These are phyloP conservation scores for Todus mexicanus DNA, from an alignment of 2,797 vertebrate genomes.

Conservation along the genomic window DNA sequence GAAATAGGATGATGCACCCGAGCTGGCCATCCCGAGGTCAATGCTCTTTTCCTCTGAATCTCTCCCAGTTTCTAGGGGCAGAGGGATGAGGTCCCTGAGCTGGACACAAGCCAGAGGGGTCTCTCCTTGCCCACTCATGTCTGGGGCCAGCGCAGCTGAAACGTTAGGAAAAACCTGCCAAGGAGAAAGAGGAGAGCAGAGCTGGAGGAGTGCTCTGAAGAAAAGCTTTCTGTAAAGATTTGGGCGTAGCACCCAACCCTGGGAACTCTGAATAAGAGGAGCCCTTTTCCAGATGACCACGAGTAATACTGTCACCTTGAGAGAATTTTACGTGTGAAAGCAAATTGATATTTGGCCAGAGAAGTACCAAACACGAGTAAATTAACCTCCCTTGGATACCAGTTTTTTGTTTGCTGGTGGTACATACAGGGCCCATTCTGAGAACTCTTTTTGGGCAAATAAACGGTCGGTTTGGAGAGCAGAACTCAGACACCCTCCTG, in stretches of 20 bases:
- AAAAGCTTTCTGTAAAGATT: background rate
- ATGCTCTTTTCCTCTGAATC: background rate
- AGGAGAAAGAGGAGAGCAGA: background rate
- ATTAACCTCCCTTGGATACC: background rate
- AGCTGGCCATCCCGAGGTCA: background rate
- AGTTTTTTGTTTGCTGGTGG: background rate
- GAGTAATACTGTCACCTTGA: background rate
- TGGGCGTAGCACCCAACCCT: background rate
- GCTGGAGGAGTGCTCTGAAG: background rate
- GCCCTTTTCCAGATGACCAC: background rate
- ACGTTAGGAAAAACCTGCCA: background rate
- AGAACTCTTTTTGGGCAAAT: too few species aligned
- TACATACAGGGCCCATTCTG: background rate
- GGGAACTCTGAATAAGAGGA: rapidly evolving
- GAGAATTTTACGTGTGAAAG: background rate
- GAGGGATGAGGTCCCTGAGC: background rate
- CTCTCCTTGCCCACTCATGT: rapidly evolving
- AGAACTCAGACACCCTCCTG: background rate
- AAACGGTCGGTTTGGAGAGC: background rate
- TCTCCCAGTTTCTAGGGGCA: background rate
- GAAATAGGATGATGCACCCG: background rate
- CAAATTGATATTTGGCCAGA: background rate
- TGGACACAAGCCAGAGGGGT: background rate
- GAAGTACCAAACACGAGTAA: background rate
- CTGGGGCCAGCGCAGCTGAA: background rate